phyloP scores from a whole-genome alignment of 2,797 vertebrate species.

The Thripadectes ignobilis region DNA sequence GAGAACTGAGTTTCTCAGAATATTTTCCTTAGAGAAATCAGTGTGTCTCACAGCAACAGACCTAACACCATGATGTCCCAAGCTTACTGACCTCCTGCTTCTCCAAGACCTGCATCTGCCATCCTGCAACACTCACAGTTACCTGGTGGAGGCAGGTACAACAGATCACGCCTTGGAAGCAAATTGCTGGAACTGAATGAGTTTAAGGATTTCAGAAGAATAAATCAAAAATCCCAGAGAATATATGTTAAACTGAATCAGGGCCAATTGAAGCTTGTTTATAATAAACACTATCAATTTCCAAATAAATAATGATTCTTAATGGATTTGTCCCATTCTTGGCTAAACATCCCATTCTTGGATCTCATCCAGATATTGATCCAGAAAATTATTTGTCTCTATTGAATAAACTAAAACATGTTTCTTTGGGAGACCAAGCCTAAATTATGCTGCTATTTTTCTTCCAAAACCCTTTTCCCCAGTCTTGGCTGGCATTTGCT shows the following conservation, averaged over 20 bases:
- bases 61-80: neutral
- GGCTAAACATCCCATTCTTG: neutral
- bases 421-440: neutral
- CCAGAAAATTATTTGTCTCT: neutral
- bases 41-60: neutral
- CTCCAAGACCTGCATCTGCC: neutral
- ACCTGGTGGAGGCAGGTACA: neutral
- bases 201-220: neutral
- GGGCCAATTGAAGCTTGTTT: neutral
- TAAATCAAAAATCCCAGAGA: neutral
- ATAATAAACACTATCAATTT: neutral
- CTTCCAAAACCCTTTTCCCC: neutral
- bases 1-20: neutral
- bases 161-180: neutral
- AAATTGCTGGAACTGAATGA: neutral
- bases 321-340: neutral
- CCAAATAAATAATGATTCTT: neutral
- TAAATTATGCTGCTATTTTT: neutral
- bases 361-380: neutral
- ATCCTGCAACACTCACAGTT: neutral
- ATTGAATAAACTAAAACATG: neutral
- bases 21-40: neutral
- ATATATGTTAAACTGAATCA: neutral
- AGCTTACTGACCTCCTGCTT: neutral
- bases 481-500: neutral